Conservation (phyloP, 2,113 vertebrate species). For the Equus przewalskii region DNA sequence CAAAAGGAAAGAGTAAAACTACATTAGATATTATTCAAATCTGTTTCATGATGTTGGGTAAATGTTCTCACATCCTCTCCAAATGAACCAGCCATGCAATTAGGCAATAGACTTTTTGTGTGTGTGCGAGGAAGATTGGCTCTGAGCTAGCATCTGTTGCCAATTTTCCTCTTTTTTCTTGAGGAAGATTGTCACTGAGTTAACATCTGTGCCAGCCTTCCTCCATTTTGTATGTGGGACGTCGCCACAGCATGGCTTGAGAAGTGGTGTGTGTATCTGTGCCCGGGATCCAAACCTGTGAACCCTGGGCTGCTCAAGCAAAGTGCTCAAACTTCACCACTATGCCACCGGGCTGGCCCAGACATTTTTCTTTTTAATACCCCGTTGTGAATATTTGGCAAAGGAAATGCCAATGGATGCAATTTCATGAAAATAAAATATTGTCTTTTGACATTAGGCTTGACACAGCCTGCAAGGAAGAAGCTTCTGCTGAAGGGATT, state of each 20-base stretch:
- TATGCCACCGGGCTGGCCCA: too few relatives aligned
- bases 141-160: too few relatives aligned
- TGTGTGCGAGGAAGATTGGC: too few relatives aligned
- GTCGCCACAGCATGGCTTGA: too few relatives aligned
- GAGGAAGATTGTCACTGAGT: too few relatives aligned
- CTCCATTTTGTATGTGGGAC: too few relatives aligned
- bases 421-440: slow-evolving; percentile 68
- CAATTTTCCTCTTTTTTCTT: too few relatives aligned
- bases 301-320: too few relatives aligned
- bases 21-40: slow-evolving; percentile 3
- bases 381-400: slow-evolving; percentile 49
- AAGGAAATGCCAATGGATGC: slow-evolving; percentile 56
- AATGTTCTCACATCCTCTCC: slow-evolving; percentile 25
- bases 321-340: too few relatives aligned
- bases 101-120: neutral
- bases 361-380: neutral
- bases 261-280: too few relatives aligned
- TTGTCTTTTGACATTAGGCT: slow-evolving; percentile 23
- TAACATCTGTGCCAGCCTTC: too few relatives aligned
- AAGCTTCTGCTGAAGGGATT: slow-evolving; percentile 43
- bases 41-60: neutral
- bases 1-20: neutral
- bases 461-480: neutral
- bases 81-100: slow-evolving; percentile 17
- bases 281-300: too few relatives aligned